These are phyloP conservation scores for Charaxes varanes DNA, from an alignment of 1,140 invertebrate species.

Conservation along the genomic window DNA sequence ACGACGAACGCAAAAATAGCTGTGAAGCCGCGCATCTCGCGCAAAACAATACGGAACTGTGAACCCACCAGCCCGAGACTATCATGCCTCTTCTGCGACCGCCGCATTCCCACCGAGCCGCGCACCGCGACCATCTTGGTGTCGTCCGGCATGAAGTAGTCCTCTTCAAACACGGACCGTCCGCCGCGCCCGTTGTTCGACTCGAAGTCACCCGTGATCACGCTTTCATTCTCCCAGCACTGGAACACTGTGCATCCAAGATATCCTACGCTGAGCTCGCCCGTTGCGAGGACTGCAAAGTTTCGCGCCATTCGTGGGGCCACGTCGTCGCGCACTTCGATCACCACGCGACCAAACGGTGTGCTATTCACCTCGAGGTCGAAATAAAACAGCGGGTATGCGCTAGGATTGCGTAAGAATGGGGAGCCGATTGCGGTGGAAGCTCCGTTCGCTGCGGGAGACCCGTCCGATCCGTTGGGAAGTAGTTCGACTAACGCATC, in stretches of 20 bases:
- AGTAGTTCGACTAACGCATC: slow-evolving; percentile 71
- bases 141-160: slow-evolving; percentile 88
- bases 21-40: slow-evolving; percentile 87
- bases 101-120: slow-evolving; percentile 87
- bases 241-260: slow-evolving; percentile 87
- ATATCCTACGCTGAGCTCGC: slow-evolving; percentile 86
- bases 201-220: slow-evolving; percentile 88
- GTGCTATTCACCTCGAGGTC: slow-evolving; percentile 84
- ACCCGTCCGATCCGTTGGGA: slow-evolving; percentile 77
- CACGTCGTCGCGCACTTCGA: slow-evolving; percentile 88
- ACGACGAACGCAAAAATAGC: slow-evolving; percentile 89
- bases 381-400: slow-evolving; percentile 82
- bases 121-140: slow-evolving; percentile 84
- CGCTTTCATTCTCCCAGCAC: slow-evolving; percentile 87
- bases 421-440: slow-evolving; percentile 12
- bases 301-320: slow-evolving; percentile 95
- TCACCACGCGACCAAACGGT: slow-evolving; percentile 83
- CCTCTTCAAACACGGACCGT: slow-evolving; percentile 84
- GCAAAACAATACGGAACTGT: slow-evolving; percentile 87
- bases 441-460: slow-evolving; percentile 2
- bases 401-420: slow-evolving; percentile 11
- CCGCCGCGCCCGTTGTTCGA: slow-evolving; percentile 87
- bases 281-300: slow-evolving; percentile 86
- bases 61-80: slow-evolving; percentile 88
- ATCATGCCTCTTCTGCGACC: slow-evolving; percentile 87